Percentiles rank a stretch among this genome's conserved stretches.
phyloP scores from a whole-genome alignment of 2,797 vertebrate genomes.

The Scleropages formosus region DNA sequence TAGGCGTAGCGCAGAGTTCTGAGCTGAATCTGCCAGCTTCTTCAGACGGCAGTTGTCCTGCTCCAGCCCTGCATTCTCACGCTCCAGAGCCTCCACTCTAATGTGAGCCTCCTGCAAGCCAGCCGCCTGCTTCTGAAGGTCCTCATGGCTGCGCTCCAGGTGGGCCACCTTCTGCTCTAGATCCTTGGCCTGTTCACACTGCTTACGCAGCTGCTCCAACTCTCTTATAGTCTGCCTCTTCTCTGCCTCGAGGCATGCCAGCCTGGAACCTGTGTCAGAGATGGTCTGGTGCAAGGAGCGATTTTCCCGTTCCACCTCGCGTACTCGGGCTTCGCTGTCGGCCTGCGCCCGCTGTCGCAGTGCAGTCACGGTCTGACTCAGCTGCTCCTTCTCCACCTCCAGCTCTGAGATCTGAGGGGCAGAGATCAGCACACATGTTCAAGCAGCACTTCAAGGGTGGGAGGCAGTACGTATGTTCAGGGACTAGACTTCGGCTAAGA shows the following conservation, averaged over 20 bases:
- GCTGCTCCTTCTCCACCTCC: conserved; percentile 75
- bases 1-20: conserved; percentile 74
- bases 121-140: conserved; percentile 70
- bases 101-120: conserved; percentile 71
- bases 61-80: conserved; percentile 75
- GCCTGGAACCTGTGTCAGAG: conserved; percentile 68
- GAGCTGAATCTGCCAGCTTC: conserved; percentile 79
- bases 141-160: conserved; percentile 71
- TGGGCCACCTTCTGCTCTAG: conserved; percentile 68
- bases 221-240: conserved; percentile 73
- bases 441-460: too few species aligned
- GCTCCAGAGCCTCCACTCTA: conserved; percentile 72
- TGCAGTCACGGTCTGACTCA: conserved; percentile 73
- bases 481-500: too few species aligned
- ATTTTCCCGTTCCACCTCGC: conserved; percentile 85
- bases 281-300: conserved; percentile 79
- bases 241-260: conserved; percentile 75
- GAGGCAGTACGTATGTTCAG: too few species aligned
- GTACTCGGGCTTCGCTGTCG: conserved; percentile 72
- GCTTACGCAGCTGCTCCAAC: conserved; percentile 70
- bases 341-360: conserved; percentile 73
- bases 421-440: not conserved
- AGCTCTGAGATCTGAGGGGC: conserved; percentile 67
- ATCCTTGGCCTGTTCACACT: conserved; percentile 60
- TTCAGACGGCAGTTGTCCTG: conserved; percentile 79